Conservation (phyloP, 1,140 invertebrate species). For the Eumeta japonica region DNA sequence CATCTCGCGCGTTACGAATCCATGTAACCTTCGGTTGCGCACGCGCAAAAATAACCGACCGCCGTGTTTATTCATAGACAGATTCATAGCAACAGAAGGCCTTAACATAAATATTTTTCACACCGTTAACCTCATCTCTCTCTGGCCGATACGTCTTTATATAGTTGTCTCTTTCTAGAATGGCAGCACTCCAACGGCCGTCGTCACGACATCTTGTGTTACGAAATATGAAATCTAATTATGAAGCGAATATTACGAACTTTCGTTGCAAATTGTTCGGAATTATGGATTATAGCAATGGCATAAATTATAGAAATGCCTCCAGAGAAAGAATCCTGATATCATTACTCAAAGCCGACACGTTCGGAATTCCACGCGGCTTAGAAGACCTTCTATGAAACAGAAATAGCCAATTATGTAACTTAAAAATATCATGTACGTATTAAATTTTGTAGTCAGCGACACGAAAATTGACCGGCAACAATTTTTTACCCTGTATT, state of each 20-base stretch:
- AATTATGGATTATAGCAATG: no score
- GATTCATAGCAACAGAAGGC: conserved; percentile 34
- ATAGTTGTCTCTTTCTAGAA: conserved; percentile 24
- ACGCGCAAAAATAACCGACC: conserved; percentile 25
- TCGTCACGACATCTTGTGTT: conserved; percentile 18
- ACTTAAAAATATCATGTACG: no score
- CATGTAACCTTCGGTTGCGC: conserved; percentile 31
- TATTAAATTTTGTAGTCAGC: no score
- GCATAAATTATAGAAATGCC: no score
- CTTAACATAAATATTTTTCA: conserved; percentile 49
- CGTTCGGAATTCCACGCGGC: no score
- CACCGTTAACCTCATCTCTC: conserved; percentile 34
- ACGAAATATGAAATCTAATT: conserved; percentile 38
- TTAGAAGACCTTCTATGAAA: no score
- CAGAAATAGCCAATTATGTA: no score
- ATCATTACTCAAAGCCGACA: no score
- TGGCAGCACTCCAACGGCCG: conserved; percentile 27
- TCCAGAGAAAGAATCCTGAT: no score
- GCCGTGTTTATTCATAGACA: conserved; percentile 33
- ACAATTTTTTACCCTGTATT: no score
- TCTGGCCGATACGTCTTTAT: conserved; percentile 20
- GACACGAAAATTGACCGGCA: no score
- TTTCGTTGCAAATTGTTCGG: conserved; percentile 12
- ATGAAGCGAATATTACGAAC: conserved; percentile 25
- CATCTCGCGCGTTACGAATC: conserved; percentile 5